Evolutionary conservation across 2,888 invertebrate genomes (phyloP), one percentile per base, ranked within the genome.

Genomic region (Sympetrum striolatum): DNA sequence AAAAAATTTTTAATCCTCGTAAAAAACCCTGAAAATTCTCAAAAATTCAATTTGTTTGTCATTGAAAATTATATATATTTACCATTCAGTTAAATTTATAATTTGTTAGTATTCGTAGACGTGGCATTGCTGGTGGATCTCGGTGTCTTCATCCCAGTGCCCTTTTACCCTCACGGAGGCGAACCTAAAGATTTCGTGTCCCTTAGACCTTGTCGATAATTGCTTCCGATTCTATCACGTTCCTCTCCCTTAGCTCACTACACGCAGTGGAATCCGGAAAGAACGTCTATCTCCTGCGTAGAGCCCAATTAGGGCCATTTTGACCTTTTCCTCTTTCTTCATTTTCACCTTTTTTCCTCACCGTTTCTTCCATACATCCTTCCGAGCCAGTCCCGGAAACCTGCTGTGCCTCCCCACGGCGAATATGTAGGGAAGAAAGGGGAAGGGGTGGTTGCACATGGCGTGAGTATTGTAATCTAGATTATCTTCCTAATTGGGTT

Each of bases 221-320:
- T 86, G 86, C 86, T 86, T 58, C 86, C 86, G 60, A 37, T 86
- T 86, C 86, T 35, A 86, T 60, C 86, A 86, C 86, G 86, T 86
- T 31, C 73, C 31, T 31, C 25, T 25, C 73, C 31, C 25, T 25
- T 8, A 44, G 44, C 44, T 53, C 53, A 53, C 53, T 73, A 73
- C 73, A 73, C 31, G 73, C 31, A 31, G 25, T 31, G 73, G 73
- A 73, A 31, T 73, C 73, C 73, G 31, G 31, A 73, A 31, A 22
- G 31, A 31, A 31, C 73, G 73, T 31, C 73, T 25, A n/a, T 73
- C 73, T 73, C 73, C 31, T 14, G 31, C 73, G 31, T 25, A 25
- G 64, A 25, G 64, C 14, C 73, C 73, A 73, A 73, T 73, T 73
- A 73, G 73, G 73, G 15, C 73, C 48, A 6, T 48, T n/a, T 48